A percentile compares a stretch with the other conserved stretches of the same genome.
Evolutionary conservation across 2,888 invertebrate genomes (phyloP).

Genomic region (Ormyrus rosae): DNA sequence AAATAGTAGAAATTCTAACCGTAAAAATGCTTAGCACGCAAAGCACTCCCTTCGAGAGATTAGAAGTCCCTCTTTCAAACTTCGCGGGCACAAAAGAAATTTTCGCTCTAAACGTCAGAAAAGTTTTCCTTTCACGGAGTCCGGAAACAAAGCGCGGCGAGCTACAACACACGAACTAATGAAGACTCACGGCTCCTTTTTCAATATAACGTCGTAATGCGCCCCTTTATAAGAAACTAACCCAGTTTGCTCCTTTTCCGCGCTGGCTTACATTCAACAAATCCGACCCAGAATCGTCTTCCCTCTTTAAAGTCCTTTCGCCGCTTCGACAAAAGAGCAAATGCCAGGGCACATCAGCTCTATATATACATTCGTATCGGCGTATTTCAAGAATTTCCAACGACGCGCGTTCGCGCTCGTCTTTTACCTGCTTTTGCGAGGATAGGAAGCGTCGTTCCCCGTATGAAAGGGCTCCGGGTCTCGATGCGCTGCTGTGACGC

Average conservation of each 20-base stretch:
- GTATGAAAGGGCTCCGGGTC: no score
- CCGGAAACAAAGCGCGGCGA: not conserved
- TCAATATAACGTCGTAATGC: slow-evolving; percentile 35
- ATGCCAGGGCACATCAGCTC: not conserved
- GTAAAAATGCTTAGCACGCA: not conserved
- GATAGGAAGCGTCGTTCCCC: no score
- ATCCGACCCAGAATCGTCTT: slow-evolving; percentile 39
- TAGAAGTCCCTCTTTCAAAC: not conserved
- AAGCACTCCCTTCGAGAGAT: not conserved
- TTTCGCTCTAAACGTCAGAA: slow-evolving; percentile 8
- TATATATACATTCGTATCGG: no score
- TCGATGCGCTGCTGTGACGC: no score
- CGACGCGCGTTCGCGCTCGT: no score
- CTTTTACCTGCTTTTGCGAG: no score
- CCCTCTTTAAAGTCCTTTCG: slow-evolving; percentile 12
- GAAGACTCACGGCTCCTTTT: slow-evolving; percentile 32
- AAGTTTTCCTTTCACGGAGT: slow-evolving; percentile 11
- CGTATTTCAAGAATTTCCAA: no score
- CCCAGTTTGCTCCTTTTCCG: not conserved
- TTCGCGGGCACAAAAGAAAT: slow-evolving; percentile 8
- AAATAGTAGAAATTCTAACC: not conserved
- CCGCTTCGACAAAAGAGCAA: slow-evolving; percentile 27
- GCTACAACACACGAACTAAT: slow-evolving; percentile 20
- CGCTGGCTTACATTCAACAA: slow-evolving; percentile 11
- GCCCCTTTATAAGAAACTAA: slow-evolving; percentile 21